A percentile compares a stretch with the other conserved stretches of the same genome.
Evolutionary conservation across 1,140 invertebrate species (phyloP).

Genomic region (Sinella curviseta): DNA sequence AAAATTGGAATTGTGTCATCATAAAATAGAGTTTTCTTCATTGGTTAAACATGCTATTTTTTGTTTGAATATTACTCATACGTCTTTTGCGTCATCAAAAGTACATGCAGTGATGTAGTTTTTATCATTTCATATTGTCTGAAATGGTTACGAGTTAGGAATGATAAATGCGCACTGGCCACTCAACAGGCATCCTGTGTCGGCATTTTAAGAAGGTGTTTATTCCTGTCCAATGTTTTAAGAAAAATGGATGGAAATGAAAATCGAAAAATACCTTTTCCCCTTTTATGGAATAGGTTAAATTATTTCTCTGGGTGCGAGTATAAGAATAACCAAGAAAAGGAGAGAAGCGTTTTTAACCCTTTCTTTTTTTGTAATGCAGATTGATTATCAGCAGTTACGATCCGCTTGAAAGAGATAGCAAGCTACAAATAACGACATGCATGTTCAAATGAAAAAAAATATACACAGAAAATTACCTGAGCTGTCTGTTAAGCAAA

Average conservation of each 20-base stretch:
- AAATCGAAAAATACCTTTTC: constrained; percentile 8
- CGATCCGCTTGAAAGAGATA: no score
- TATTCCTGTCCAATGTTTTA: not conserved
- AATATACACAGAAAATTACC: no score
- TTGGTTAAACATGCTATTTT: no score
- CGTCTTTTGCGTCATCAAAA: no score
- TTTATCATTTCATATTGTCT: not conserved
- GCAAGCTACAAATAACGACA: no score
- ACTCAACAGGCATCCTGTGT: constrained; percentile 5
- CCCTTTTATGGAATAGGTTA: constrained; percentile 9
- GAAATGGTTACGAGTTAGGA: no score
- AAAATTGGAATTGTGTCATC: constrained; percentile 17
- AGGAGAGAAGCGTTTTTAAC: not conserved
- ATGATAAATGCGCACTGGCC: not conserved
- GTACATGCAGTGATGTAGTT: no score
- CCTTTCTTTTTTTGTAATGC: not conserved
- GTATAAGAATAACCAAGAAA: not conserved
- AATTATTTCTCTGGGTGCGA: not conserved
- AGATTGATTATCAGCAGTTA: no score
- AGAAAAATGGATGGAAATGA: not conserved
- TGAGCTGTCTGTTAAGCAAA: no score
- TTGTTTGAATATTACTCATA: no score
- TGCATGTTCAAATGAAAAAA: no score
- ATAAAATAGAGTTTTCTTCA: no score
- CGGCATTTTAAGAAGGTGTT: constrained; percentile 8